These are phyloP conservation scores for Ardeotis arabs DNA, from an alignment of 2,113 vertebrate genomes.

Conservation along the genomic window DNA sequence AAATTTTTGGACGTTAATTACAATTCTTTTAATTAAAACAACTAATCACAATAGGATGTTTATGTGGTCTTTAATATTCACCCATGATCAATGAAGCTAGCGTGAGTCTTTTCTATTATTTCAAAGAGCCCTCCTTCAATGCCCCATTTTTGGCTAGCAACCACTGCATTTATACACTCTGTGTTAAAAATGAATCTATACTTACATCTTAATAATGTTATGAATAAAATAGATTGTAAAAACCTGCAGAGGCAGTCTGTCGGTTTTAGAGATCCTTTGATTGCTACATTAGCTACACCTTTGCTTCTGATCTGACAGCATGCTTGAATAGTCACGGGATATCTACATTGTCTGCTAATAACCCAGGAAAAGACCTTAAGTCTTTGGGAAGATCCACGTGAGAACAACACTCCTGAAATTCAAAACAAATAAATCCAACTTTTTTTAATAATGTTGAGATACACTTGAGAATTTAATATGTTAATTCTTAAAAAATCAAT, in stretches of 20 bases:
- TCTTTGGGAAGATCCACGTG: not conserved
- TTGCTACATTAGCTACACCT: not conserved
- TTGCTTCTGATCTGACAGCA: not conserved
- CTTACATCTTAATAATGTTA: not conserved
- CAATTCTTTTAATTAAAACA: not conserved
- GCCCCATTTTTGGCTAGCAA: not conserved
- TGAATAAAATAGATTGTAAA: not conserved
- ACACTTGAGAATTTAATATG: not conserved
- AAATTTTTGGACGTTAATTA: not conserved
- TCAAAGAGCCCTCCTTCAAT: not conserved
- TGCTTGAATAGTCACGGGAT: not conserved
- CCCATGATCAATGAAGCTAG: not conserved
- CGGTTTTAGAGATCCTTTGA: not conserved
- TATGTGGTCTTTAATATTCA: not conserved
- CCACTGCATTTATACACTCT: not conserved
- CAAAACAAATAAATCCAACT: not conserved
- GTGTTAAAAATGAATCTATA: not conserved
- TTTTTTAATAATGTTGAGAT: not conserved
- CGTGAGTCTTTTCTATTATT: accelerated
- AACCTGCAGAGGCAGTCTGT: not conserved
- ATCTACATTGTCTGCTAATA: not conserved
- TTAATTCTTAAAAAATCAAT: slow-evolving; percentile 37
- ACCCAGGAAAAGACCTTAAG: not conserved
- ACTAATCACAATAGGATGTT: not conserved
- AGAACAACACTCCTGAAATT: not conserved